phyloP scores from a whole-genome alignment of 2,888 invertebrate species.

The Cephonodes hylas region DNA sequence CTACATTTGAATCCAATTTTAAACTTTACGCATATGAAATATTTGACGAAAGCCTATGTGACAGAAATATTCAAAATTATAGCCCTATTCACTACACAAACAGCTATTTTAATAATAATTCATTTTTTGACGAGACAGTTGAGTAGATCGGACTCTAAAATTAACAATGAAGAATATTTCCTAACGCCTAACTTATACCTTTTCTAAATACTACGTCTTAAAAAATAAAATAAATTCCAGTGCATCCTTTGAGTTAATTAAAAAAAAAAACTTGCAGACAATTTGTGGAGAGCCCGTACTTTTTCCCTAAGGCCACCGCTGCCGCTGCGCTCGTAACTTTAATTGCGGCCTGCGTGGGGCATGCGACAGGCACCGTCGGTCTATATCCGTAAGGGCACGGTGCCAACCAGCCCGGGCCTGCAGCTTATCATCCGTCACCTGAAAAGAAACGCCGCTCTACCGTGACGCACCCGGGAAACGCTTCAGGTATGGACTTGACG shows the following conservation, averaged over 20 bases:
- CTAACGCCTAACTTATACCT: background rate
- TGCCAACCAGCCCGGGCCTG: conserved; percentile 63
- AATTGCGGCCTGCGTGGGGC: conserved; percentile 28
- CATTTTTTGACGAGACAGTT: no score
- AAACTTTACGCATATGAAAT: no score
- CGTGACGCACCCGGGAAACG: conserved; percentile 42
- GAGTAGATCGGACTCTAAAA: no score
- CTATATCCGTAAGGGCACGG: conserved; percentile 73
- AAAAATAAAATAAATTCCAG: background rate
- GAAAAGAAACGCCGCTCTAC: conserved; percentile 43
- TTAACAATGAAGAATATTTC: background rate
- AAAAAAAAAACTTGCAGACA: background rate
- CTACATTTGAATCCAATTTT: no score
- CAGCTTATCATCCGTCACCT: conserved; percentile 62
- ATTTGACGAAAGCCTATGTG: no score
- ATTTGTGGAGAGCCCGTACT: background rate
- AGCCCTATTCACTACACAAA: no score
- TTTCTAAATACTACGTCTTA: background rate
- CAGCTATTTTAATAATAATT: no score
- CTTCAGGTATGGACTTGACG: conserved; percentile 17
- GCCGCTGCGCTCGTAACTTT: conserved; percentile 31
- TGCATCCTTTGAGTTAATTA: background rate
- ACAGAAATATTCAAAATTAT: no score
- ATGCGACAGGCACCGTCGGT: conserved; percentile 52
- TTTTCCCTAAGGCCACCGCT: conserved; percentile 14